Evolutionary conservation across 2,113 vertebrate species (phyloP).

Genomic region (Callospermophilus lateralis): DNA sequence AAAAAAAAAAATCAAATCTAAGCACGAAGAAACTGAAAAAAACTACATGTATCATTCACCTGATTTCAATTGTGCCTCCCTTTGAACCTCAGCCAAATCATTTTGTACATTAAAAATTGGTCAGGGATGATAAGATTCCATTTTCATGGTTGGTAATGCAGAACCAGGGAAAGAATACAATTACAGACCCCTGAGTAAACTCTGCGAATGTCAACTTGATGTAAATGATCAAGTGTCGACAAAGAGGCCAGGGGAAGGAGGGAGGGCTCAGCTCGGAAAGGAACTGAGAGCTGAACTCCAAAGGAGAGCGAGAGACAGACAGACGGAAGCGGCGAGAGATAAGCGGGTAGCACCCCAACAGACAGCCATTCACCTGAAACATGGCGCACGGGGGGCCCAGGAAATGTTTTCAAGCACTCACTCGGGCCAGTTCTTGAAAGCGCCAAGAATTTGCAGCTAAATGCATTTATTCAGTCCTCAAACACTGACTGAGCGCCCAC

Average conservation of each 20-base stretch:
- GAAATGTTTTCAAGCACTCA: not conserved
- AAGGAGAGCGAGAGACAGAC: constrained; percentile 32
- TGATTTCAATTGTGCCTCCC: constrained; percentile 99
- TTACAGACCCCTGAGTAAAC: constrained; percentile 99
- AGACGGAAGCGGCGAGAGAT: not conserved
- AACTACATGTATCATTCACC: constrained; percentile 97
- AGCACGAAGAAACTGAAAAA: constrained; percentile 91
- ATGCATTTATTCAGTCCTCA: not conserved
- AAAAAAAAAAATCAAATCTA: constrained; percentile 89
- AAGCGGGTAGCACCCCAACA: constrained; percentile 29
- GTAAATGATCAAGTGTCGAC: constrained; percentile 98
- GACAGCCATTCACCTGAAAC: not conserved
- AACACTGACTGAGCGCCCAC: not conserved
- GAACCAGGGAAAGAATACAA: constrained; percentile 99
- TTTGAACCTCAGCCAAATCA: constrained; percentile 99
- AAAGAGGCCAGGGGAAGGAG: constrained; percentile 84
- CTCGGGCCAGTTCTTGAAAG: not conserved
- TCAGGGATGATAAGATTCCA: constrained; percentile 99
- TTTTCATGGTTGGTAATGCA: constrained; percentile 99
- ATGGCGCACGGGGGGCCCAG: not conserved
- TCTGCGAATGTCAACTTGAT: constrained; percentile 99
- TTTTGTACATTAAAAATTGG: constrained; percentile 99
- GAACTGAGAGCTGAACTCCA: constrained; percentile 55
- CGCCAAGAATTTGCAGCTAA: not conserved
- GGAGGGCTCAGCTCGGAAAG: constrained; percentile 67